These are phyloP conservation scores for Calyptommatus sinebrachiatus DNA, from an alignment of 2,113 vertebrate species.

Conservation along the genomic window DNA sequence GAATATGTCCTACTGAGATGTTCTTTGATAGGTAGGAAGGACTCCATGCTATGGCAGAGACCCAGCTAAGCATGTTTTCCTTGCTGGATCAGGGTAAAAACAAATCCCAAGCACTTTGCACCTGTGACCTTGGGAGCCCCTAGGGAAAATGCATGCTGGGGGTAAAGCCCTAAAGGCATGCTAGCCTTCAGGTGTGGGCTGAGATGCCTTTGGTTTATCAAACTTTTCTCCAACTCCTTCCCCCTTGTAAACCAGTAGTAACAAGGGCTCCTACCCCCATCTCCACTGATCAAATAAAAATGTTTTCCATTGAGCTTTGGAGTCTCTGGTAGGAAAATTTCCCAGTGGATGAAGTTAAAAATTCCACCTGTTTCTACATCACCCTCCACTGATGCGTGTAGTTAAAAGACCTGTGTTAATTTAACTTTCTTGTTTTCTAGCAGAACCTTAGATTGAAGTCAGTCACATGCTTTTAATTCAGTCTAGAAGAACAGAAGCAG, in stretches of 20 bases:
- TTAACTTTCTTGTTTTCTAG: too few species aligned
- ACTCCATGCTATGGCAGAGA: neutral
- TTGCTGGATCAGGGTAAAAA: neutral
- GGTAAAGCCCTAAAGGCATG: neutral
- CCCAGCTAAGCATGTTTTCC: slow-evolving; percentile 5
- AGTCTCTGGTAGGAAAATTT: neutral
- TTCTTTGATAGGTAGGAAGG: neutral
- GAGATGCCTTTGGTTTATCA: slow-evolving; percentile 17
- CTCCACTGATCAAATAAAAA: neutral
- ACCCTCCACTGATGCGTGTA: too few species aligned
- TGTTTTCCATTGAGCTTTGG: neutral
- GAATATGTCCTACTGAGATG: neutral
- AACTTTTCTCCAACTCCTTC: neutral
- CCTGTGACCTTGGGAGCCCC: neutral
- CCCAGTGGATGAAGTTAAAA: too few species aligned
- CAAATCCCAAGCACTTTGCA: neutral
- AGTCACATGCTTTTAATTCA: too few species aligned
- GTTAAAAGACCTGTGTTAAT: too few species aligned
- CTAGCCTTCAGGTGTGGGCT: neutral
- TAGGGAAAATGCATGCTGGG: neutral
- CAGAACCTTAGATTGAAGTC: too few species aligned
- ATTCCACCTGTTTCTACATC: too few species aligned
- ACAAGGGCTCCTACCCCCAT: neutral
- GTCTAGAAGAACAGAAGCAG: too few species aligned
- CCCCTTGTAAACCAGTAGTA: neutral